Percentiles rank a stretch among this genome's conserved stretches.
Evolutionary conservation across 1,140 invertebrate genomes (phyloP).

Genomic region (Diorhabda carinulata): DNA sequence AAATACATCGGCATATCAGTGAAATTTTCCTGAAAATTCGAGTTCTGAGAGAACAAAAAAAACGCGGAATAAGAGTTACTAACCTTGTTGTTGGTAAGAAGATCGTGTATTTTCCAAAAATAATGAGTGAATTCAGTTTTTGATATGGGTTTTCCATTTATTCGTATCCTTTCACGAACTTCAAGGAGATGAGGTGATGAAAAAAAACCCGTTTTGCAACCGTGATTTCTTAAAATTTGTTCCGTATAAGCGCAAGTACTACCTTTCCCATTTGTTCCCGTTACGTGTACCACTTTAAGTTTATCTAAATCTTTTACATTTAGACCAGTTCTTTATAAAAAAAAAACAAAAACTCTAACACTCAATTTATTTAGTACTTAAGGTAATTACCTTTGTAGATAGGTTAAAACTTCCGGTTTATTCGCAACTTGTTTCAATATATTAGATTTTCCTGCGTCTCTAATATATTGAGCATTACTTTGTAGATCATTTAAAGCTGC

Average conservation of each 20-base stretch:
- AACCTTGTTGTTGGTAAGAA: constrained; percentile 53
- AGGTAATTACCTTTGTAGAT: background rate
- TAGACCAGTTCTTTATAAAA: constrained; percentile 57
- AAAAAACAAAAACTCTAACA: background rate
- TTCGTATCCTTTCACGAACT: constrained; percentile 87
- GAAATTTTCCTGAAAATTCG: constrained; percentile 52
- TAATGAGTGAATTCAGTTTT: constrained; percentile 70
- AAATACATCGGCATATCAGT: constrained; percentile 91
- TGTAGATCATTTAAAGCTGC: constrained; percentile 41
- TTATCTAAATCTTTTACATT: constrained; percentile 59
- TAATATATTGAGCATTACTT: constrained; percentile 42
- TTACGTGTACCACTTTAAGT: constrained; percentile 86
- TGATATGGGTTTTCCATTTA: constrained; percentile 77
- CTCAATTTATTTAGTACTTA: background rate
- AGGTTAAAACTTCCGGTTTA: background rate
- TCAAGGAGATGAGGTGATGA: constrained; percentile 93
- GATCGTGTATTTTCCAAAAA: constrained; percentile 81
- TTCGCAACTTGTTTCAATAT: background rate
- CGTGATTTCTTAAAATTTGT: constrained; percentile 79
- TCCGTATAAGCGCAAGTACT: constrained; percentile 94
- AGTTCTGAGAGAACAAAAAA: background rate
- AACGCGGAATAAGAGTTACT: constrained; percentile 3
- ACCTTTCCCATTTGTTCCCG: constrained; percentile 95
- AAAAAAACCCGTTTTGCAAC: constrained; percentile 90
- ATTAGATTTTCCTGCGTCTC: constrained; percentile 22